Evolutionary conservation across 2,888 invertebrate genomes (phyloP).

Genomic region (Flabesymbios commensalis): DNA sequence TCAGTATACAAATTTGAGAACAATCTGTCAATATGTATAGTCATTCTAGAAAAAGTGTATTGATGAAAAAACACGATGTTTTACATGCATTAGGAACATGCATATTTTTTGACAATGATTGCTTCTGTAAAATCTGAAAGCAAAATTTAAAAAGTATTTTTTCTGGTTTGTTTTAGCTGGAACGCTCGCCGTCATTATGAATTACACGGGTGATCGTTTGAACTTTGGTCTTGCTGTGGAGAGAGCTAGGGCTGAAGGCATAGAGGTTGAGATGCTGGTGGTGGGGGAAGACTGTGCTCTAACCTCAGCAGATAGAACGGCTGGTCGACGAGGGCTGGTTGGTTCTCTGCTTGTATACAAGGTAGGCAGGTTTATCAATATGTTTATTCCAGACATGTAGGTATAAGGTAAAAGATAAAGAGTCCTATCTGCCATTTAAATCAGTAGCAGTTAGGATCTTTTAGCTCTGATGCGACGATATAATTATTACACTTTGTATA

Average conservation of each 20-base stretch:
- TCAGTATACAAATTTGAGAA: neutral
- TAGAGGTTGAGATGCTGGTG: slow-evolving; percentile 67
- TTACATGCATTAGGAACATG: too few species aligned
- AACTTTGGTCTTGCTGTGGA: slow-evolving; percentile 58
- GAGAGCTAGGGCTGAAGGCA: slow-evolving; percentile 59
- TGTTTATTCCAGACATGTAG: neutral
- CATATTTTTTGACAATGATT: neutral
- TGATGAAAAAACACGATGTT: too few species aligned
- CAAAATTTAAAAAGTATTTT: too few species aligned
- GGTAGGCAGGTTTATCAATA: slow-evolving; percentile 40
- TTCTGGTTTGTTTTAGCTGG: slow-evolving; percentile 32
- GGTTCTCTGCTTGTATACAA: slow-evolving; percentile 67
- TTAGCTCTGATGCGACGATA: too few species aligned
- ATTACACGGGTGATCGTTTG: slow-evolving; percentile 59
- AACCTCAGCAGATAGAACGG: slow-evolving; percentile 60
- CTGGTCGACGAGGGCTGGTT: slow-evolving; percentile 69
- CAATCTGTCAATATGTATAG: neutral
- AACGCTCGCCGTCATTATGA: slow-evolving; percentile 55
- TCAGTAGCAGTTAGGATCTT: too few species aligned
- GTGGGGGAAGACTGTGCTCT: slow-evolving; percentile 71
- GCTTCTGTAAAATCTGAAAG: neutral
- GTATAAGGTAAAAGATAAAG: neutral
- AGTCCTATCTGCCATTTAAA: too few species aligned
- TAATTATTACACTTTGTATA: too few species aligned
- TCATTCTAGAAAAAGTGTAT: neutral